A percentile compares a stretch with the other conserved stretches of the same genome.
Conservation (phyloP, 2,797 vertebrate genomes). For the Craterocephalus amniculus region DNA sequence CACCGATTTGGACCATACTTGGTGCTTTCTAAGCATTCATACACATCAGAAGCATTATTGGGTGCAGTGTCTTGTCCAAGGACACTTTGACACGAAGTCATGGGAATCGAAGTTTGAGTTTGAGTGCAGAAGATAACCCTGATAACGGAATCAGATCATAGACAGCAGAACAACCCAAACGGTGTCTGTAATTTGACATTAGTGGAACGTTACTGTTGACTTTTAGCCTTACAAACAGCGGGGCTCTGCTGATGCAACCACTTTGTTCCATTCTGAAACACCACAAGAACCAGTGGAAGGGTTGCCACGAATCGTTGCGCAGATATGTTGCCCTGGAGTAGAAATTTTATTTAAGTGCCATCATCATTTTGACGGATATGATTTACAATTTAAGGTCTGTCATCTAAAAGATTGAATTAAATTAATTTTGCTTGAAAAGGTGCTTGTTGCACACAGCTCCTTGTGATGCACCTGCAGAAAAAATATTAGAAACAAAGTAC, state of each 20-base stretch:
- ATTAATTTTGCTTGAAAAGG: background rate
- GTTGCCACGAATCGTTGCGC: background rate
- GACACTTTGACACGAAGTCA: too few species aligned
- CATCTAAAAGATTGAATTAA: too few species aligned
- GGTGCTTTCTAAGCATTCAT: too few species aligned
- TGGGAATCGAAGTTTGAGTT: too few species aligned
- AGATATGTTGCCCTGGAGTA: too few species aligned
- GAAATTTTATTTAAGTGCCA: background rate
- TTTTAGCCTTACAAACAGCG: background rate
- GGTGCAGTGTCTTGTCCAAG: too few species aligned
- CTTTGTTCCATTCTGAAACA: background rate
- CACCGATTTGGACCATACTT: too few species aligned
- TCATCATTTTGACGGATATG: background rate
- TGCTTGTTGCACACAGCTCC: background rate
- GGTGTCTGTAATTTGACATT: background rate
- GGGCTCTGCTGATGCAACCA: background rate
- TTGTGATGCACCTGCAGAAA: too few species aligned
- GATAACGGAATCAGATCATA: background rate
- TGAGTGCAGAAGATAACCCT: background rate
- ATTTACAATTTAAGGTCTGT: background rate
- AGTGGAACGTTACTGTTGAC: background rate
- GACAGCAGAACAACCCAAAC: background rate
- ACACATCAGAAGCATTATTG: too few species aligned
- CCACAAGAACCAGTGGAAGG: background rate
- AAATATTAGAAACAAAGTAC: slow-evolving; percentile 7